These are phyloP conservation scores for Popillia japonica DNA, from an alignment of 1,140 invertebrate genomes.

Conservation along the genomic window DNA sequence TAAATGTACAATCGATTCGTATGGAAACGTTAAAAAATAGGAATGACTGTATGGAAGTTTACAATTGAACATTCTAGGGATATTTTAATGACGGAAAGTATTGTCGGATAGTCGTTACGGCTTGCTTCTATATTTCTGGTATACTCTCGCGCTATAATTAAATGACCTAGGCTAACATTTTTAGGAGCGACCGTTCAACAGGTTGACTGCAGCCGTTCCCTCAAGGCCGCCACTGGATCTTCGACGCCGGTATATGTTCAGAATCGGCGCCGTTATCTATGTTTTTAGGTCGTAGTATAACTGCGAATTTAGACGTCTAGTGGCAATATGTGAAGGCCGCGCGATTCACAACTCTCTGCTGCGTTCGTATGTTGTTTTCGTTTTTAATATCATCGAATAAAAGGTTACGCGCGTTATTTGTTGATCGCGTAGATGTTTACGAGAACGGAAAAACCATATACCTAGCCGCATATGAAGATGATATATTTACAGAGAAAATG, in stretches of 20 bases:
- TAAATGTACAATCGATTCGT: conserved; percentile 28
- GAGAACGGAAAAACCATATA: conserved; percentile 19
- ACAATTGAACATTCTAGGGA: not conserved
- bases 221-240: conserved; percentile 33
- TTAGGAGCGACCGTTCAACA: conserved; percentile 35
- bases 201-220: conserved; percentile 37
- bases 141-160: conserved; percentile 33
- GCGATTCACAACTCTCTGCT: conserved; percentile 36
- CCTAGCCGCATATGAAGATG: not conserved
- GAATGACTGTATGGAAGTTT: not conserved
- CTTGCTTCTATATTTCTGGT: conserved; percentile 6
- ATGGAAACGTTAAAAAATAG: not conserved
- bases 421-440: conserved; percentile 30
- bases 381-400: conserved; percentile 31
- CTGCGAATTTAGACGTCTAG: conserved; percentile 38
- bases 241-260: conserved; percentile 35
- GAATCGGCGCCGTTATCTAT: conserved; percentile 40
- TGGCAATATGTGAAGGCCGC: conserved; percentile 43
- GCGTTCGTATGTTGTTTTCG: conserved; percentile 29
- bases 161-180: conserved; percentile 37
- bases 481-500: not conserved
- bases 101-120: not conserved
- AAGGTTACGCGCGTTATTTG: conserved; percentile 33
- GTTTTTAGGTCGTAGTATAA: conserved; percentile 42
- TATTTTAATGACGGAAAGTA: not conserved